Evolutionary conservation across 2,113 vertebrate genomes (phyloP).

Genomic region (Diadophis punctatus): DNA sequence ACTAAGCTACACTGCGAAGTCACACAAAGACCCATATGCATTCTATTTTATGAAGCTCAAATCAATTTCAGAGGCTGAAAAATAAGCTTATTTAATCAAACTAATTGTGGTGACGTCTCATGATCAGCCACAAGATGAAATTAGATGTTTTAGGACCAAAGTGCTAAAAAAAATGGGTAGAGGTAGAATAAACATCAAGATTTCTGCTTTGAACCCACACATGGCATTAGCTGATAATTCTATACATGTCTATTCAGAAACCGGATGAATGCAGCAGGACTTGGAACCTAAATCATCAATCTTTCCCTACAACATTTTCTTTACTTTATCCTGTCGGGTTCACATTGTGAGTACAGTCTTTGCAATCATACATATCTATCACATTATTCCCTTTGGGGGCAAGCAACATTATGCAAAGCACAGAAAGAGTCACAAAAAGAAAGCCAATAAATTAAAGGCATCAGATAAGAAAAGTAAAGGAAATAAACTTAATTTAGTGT

Average conservation of each 20-base stretch:
- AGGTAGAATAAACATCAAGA: background rate
- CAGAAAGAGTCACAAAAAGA: background rate
- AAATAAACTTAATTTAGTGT: background rate
- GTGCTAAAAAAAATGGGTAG: background rate
- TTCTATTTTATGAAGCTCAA: constrained; percentile 10
- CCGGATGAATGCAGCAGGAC: background rate
- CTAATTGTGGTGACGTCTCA: background rate
- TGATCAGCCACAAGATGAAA: constrained; percentile 14
- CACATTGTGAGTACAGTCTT: constrained; percentile 29
- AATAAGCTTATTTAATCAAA: constrained; percentile 14
- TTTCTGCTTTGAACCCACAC: background rate
- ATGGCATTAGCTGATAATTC: background rate
- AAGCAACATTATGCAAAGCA: background rate
- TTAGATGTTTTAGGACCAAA: background rate
- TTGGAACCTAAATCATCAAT: constrained; percentile 20
- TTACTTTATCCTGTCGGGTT: constrained; percentile 29
- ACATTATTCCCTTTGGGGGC: background rate
- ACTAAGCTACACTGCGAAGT: background rate
- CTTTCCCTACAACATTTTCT: constrained; percentile 46
- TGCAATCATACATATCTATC: constrained; percentile 27
- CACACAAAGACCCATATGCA: background rate
- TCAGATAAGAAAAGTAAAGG: background rate
- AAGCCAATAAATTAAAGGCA: background rate
- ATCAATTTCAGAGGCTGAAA: constrained; percentile 30
- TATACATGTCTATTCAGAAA: background rate